Conservation (phyloP, 2,797 vertebrate species). For the Channallabes apus region DNA sequence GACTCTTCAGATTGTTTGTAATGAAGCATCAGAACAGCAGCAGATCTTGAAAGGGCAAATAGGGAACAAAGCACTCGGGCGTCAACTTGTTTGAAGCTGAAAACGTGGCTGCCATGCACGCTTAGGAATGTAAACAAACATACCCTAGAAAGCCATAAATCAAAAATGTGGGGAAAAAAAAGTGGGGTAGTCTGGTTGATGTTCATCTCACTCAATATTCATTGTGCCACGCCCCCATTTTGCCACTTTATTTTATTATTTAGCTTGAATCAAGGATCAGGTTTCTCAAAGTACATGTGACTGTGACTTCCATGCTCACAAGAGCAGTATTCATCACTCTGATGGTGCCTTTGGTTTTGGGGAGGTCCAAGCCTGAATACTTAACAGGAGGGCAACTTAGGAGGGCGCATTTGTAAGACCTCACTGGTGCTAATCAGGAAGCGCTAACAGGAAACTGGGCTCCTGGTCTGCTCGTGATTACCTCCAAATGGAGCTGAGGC, state of each 20-base stretch:
- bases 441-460: constrained; percentile 85
- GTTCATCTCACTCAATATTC: constrained; percentile 41
- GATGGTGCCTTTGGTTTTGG: constrained; percentile 69
- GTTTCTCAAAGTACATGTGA: constrained; percentile 51
- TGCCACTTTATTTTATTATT: constrained; percentile 36
- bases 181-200: constrained; percentile 43
- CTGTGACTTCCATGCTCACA: constrained; percentile 73
- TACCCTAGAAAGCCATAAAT: constrained; percentile 65
- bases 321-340: constrained; percentile 82
- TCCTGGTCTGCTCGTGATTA: constrained; percentile 92
- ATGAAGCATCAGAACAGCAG: constrained; percentile 65
- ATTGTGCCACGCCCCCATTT: constrained; percentile 45
- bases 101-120: constrained; percentile 63
- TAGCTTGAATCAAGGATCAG: constrained; percentile 35
- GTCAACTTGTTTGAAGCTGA: constrained; percentile 65
- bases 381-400: constrained; percentile 75
- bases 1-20: constrained; percentile 62
- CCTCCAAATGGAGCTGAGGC: constrained; percentile 85
- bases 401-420: constrained; percentile 80
- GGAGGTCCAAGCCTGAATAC: constrained; percentile 57
- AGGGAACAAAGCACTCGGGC: constrained; percentile 57
- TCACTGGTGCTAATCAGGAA: constrained; percentile 89
- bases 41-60: constrained; percentile 61
- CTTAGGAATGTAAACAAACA: constrained; percentile 74
- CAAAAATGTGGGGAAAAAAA: constrained; percentile 46